A percentile compares a stretch with the other conserved stretches of the same genome.
These are phyloP conservation scores for Brassicogethes aeneus DNA, from an alignment of 2,888 invertebrate species.

Conservation along the genomic window DNA sequence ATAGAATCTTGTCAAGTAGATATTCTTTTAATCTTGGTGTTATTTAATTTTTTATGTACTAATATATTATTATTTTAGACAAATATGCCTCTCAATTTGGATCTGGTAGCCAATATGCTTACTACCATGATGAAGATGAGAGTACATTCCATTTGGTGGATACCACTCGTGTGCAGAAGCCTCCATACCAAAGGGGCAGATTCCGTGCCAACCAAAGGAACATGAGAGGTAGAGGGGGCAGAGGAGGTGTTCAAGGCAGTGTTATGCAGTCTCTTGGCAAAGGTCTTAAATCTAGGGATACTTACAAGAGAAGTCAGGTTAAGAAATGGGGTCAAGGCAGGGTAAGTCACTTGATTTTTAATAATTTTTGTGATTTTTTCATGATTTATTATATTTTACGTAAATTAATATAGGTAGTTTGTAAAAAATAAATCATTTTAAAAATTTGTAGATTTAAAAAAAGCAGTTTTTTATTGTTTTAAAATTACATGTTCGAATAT, in stretches of 20 bases:
- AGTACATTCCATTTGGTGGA: constrained; percentile 97
- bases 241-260: constrained; percentile 59
- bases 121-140: constrained; percentile 98
- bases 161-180: constrained; percentile 80
- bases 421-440: background rate
- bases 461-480: constrained; percentile 5
- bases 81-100: constrained; percentile 91
- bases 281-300: constrained; percentile 68
- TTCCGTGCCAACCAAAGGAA: constrained; percentile 75
- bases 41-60: background rate
- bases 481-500: too few relatives aligned
- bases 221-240: constrained; percentile 54
- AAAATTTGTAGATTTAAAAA: too few relatives aligned
- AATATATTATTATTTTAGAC: constrained; percentile 43
- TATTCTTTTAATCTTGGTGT: too few relatives aligned
- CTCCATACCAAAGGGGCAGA: constrained; percentile 87
- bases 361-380: background rate
- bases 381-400: too few relatives aligned
- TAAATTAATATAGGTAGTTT: background rate
- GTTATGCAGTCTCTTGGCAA: constrained; percentile 79
- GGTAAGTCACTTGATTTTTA: constrained; percentile 34
- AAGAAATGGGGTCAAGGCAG: constrained; percentile 82
- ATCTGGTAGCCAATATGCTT: constrained; percentile 94
- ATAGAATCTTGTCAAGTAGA: too few relatives aligned
- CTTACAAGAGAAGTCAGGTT: constrained; percentile 60